Base-by-base conservation (phyloP, 2,113 vertebrate genomes). In the Paramormyrops kingsleyae region DNA sequence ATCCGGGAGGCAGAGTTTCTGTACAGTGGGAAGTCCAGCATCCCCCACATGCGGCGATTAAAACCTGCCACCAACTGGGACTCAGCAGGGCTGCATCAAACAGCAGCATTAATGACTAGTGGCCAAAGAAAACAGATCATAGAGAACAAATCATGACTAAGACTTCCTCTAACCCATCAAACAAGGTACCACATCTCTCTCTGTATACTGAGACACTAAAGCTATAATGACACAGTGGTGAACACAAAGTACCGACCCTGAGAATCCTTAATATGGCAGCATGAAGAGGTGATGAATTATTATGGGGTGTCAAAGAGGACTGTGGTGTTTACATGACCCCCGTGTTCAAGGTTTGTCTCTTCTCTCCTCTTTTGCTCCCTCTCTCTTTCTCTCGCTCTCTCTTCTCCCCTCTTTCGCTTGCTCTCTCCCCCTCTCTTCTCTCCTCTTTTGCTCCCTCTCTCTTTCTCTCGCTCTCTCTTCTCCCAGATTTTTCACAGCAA, bases 401-500 rank as follows among this genome's bases (percentile, higher is more conserved):
- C 19, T 7, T n/a, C 24, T 86, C 42, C 31, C 44, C 1, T 19
- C 83, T n/a, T 24, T 31, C 5, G 3, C 70, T 31, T 35, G 0
- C 46, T 47, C 47, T 49, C 47, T 12, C 47, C 47, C 47, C 10
- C 10, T 80, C 17, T 44, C 17, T 86, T 27, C 24, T 86, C 39
- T 52, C 44, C 0, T 19, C 83, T 27, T 24, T 31, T 6, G 4
- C 49, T 49, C 49, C 49, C 35, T 88, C 15, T 91, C 9, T 89
- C 31, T 49, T n/a, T n/a, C 44, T 42, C 49, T 46, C 17, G 4
- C 47, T 12, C 46, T 31, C 17, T 17, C 8, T 31, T 19, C 19
- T 5, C 17, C 31, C 70, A 35, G 44, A 19, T 62, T 87, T 91
- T 74, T 83, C 88, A 59, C 53, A 91, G 35, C 59, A 87, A 90